These are phyloP conservation scores for Falco berigora DNA, from an alignment of 2,797 vertebrate genomes.

Conservation along the genomic window DNA sequence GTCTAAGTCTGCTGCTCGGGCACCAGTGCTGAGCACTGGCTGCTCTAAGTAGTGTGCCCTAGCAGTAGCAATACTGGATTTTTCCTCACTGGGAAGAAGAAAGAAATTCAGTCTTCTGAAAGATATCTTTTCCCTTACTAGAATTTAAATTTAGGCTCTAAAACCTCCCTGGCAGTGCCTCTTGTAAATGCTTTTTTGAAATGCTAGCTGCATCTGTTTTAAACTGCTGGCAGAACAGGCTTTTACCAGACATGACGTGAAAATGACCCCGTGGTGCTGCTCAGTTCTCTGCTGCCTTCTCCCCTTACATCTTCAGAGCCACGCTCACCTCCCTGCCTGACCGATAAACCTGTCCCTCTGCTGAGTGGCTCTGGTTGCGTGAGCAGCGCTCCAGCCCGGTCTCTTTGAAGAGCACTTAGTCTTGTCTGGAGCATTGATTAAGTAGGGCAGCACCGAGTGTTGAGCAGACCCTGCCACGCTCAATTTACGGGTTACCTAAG, in stretches of 20 bases:
- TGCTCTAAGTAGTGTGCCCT: neutral
- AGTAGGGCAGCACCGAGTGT: neutral
- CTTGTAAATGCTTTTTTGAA: neutral
- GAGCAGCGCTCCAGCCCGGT: neutral
- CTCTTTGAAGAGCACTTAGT: slow-evolving; percentile 16
- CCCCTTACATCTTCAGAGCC: slow-evolving; percentile 6
- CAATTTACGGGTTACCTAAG: neutral
- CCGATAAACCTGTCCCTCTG: neutral
- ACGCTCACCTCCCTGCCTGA: neutral
- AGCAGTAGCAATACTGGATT: neutral
- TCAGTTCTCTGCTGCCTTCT: neutral
- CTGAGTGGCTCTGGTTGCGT: neutral
- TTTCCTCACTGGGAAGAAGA: neutral
- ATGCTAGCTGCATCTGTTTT: neutral
- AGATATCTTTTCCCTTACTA: neutral
- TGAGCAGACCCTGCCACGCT: neutral
- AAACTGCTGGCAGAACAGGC: neutral
- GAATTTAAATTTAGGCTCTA: neutral
- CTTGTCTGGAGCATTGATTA: neutral
- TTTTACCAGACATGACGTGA: neutral
- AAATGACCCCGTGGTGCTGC: neutral
- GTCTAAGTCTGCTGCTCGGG: neutral
- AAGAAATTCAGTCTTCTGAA: neutral
- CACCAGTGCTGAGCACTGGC: rapidly evolving
- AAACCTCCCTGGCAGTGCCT: neutral